Conservation (phyloP, 2,113 vertebrate genomes). For the Octodon degus region DNA sequence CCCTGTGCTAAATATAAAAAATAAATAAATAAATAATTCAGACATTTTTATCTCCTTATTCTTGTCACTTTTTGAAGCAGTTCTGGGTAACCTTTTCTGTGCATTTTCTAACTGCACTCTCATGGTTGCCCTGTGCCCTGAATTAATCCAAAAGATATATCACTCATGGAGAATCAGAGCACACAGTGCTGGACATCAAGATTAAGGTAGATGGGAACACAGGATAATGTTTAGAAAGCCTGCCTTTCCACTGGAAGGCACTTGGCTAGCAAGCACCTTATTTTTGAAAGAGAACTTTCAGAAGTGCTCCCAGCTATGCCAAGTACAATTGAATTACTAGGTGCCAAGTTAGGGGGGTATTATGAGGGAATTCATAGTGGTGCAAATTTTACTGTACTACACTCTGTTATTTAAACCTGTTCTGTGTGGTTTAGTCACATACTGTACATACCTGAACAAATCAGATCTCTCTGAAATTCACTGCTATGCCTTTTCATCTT, state of each 20-base stretch:
- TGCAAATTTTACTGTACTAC: background rate
- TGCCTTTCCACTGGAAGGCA: background rate
- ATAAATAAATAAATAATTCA: background rate
- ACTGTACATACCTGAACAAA: background rate
- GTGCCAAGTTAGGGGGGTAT: background rate
- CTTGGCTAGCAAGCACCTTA: background rate
- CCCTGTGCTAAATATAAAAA: no score
- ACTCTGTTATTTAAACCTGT: background rate
- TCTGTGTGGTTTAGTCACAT: background rate
- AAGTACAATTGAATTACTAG: background rate
- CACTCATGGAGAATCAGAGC: background rate
- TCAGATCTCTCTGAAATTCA: background rate
- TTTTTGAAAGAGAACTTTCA: background rate
- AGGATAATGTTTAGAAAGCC: background rate
- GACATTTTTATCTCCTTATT: background rate
- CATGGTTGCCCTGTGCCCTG: background rate
- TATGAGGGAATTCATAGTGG: background rate
- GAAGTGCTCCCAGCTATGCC: background rate
- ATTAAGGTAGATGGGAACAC: background rate
- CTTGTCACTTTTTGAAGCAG: background rate
- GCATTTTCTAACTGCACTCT: background rate
- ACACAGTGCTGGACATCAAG: background rate
- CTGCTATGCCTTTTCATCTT: background rate
- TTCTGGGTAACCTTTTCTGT: background rate
- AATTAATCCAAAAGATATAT: background rate